phyloP scores from a whole-genome alignment of 2,888 invertebrate species.

The Blastobasis adustella region DNA sequence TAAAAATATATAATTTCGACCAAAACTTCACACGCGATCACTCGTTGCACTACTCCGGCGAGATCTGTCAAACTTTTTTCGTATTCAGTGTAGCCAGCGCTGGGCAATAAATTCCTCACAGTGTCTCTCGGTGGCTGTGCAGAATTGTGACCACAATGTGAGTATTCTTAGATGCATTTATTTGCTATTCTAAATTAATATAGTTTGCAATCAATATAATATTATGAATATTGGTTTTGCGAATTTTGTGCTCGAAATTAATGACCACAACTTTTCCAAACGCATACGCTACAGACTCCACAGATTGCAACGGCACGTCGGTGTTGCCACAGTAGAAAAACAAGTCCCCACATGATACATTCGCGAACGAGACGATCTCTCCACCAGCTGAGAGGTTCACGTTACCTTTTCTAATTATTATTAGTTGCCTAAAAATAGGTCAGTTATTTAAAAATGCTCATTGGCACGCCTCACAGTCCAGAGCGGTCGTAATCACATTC shows the following conservation, averaged over 20 bases:
- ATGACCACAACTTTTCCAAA: no score
- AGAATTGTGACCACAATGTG: background rate
- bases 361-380: slow-evolving; percentile 29
- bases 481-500: slow-evolving; percentile 51
- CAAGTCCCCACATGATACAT: slow-evolving; percentile 25
- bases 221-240: no score
- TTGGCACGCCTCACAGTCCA: slow-evolving; percentile 55
- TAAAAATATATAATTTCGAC: slow-evolving; percentile 50
- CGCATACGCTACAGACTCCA: no score
- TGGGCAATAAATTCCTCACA: slow-evolving; percentile 19
- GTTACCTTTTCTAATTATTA: slow-evolving; percentile 72
- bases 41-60: slow-evolving; percentile 55
- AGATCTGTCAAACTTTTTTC: slow-evolving; percentile 55
- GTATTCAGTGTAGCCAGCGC: slow-evolving; percentile 40
- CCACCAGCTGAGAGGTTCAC: slow-evolving; percentile 61
- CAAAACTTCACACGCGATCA: slow-evolving; percentile 64
- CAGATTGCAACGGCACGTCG: background rate
- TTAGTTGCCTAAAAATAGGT: slow-evolving; percentile 71
- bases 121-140: background rate
- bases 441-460: slow-evolving; percentile 66
- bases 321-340: slow-evolving; percentile 34
- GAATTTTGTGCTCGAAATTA: no score
- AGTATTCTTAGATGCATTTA: no score
- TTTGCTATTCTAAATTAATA: no score
- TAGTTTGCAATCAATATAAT: no score